Evolutionary conservation across 2,113 vertebrate genomes (phyloP), one percentile per base, ranked within the genome.

Genomic region (Verasper variegatus): DNA sequence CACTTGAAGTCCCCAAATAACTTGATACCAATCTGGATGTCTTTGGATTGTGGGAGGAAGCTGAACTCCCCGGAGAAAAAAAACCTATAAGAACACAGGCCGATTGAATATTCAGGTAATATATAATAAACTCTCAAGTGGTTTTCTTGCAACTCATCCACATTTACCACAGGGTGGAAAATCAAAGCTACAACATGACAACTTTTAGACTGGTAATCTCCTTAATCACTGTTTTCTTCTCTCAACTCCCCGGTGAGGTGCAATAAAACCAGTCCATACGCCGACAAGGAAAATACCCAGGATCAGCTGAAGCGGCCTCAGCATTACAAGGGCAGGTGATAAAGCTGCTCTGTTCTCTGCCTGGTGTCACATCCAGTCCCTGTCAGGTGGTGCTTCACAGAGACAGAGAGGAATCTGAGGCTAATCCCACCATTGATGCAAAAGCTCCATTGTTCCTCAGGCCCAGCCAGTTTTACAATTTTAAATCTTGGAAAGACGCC

Each of bases 351-450:
- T 82, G 71, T 86, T 88, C 64, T 88, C 76, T 74, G 77, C 70
- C 87, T 75, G 89, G 54, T 90, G 71, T 91, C 78, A 70, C 78
- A 80, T 74, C 67, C 71, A 47, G 80, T 76, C 62, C 71, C 73
- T 68, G 84, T 89, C 86, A 86, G 89, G 74, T 80, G 88, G 73
- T 45, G 72, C 82, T 89, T 67, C 60, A 51, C 47, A 51, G 47
- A 42, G 12, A 42, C 10, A n/a, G n/a, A 74, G 77, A 83, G 75
- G 75, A 85, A 91, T 80, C 71, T 66, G 66, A 80, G 75, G 86
- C 85, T 90, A 90, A 92, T 92, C 87, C 89, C 42, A 57, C 76
- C 86, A 88, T 81, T 87, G 88, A 89, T 88, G 85, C 78, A 85
- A 80, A 85, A 70, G 81, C 86, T 71, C 66, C 59, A 83, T 89